These are phyloP conservation scores for Paraescarpia echinospica DNA, from an alignment of 1,140 invertebrate species.

Conservation along the genomic window DNA sequence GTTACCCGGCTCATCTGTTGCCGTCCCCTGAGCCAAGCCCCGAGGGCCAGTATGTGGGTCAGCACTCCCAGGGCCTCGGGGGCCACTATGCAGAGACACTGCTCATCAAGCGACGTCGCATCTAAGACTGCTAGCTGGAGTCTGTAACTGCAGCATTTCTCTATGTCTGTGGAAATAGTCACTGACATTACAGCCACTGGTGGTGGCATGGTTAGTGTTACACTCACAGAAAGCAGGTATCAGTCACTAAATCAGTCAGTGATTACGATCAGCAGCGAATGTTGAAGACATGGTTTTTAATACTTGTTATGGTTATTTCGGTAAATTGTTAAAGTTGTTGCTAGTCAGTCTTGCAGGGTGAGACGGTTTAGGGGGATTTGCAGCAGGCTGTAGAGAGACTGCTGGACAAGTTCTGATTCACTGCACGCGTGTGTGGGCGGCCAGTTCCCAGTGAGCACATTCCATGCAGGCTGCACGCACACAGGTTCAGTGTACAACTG, in stretches of 20 bases:
- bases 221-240: not conserved
- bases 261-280: not conserved
- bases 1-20: slow-evolving; percentile 45
- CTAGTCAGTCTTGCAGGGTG: not conserved
- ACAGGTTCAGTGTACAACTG: not conserved
- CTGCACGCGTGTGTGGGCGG: not conserved
- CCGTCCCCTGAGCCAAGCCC: slow-evolving; percentile 63
- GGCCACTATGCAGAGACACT: slow-evolving; percentile 63
- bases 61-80: slow-evolving; percentile 64
- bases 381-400: not conserved
- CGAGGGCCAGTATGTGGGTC: slow-evolving; percentile 62
- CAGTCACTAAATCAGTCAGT: not conserved
- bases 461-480: not conserved
- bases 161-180: not conserved
- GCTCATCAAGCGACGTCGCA: not conserved
- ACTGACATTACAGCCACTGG: not conserved
- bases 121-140: not conserved
- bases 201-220: not conserved
- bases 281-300: not conserved
- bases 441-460: not conserved
- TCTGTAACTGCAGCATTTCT: not conserved
- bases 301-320: not conserved
- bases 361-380: not conserved
- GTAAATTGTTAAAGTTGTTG: not conserved
- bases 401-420: not conserved